Percentiles rank a stretch among this genome's conserved stretches.
phyloP scores from a whole-genome alignment of 2,113 vertebrate genomes.

The Psilopogon haemacephalus region DNA sequence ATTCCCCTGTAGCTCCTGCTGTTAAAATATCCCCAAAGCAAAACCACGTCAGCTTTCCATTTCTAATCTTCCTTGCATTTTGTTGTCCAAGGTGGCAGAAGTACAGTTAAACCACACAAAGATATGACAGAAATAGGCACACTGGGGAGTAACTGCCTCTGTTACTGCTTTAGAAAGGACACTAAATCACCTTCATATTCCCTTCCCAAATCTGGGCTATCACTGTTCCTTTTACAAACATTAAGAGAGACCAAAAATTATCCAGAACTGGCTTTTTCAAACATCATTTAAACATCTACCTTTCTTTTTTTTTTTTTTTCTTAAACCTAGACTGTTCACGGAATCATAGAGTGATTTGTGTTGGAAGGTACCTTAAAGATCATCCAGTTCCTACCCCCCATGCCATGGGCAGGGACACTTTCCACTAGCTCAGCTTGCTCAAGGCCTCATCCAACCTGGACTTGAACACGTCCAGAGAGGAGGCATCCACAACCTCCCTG shows the following conservation, averaged over 20 bases:
- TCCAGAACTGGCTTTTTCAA: fast-evolving
- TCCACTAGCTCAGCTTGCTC: too few species aligned
- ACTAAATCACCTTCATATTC: background rate
- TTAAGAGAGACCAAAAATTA: background rate
- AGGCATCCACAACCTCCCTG: too few species aligned
- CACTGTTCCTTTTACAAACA: background rate
- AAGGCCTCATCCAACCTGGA: too few species aligned
- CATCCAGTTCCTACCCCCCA: too few species aligned
- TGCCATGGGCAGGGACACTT: too few species aligned
- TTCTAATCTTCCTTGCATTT: background rate
- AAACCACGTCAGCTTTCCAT: background rate
- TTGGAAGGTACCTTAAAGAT: too few species aligned
- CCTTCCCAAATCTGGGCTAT: background rate
- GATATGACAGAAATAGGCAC: background rate
- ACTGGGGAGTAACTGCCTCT: fast-evolving
- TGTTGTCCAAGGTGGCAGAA: background rate
- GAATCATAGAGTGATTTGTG: too few species aligned
- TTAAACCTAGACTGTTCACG: too few species aligned
- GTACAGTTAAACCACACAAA: background rate
- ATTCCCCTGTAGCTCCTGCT: background rate
- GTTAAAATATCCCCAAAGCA: background rate
- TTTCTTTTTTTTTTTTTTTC: too few species aligned
- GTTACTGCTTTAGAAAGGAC: background rate
- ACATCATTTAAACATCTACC: background rate
- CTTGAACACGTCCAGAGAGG: too few species aligned